Conservation (phyloP, 2,113 vertebrate genomes). For the Oncorhynchus mykiss region DNA sequence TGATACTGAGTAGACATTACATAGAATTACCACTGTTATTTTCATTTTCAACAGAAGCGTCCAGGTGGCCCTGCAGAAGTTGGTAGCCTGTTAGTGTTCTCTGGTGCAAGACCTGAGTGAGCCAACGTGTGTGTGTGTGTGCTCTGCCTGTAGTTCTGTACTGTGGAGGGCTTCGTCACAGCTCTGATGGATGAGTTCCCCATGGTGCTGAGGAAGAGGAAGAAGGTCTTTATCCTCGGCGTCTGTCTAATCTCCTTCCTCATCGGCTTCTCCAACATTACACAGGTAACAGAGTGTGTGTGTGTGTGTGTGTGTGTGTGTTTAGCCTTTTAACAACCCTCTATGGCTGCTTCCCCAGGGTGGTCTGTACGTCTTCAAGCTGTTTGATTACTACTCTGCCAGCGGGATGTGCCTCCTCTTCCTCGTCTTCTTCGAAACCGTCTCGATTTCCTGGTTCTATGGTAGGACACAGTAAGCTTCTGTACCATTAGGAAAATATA, state of each 20-base stretch:
- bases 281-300: slow-evolving; percentile 72
- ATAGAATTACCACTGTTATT: too few species aligned
- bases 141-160: slow-evolving; percentile 80
- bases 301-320: slow-evolving; percentile 25
- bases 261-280: slow-evolving; percentile 89
- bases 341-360: slow-evolving; percentile 68
- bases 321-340: slow-evolving; percentile 4
- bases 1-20: too few species aligned
- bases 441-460: slow-evolving; percentile 90
- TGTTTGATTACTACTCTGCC: slow-evolving; percentile 93
- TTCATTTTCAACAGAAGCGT: too few species aligned
- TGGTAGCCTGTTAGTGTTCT: neutral
- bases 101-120: neutral
- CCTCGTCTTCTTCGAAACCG: slow-evolving; percentile 90
- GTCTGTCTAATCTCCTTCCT: slow-evolving; percentile 86
- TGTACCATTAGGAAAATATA: neutral
- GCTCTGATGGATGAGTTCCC: slow-evolving; percentile 89
- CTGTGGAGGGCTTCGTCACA: slow-evolving; percentile 90
- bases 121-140: neutral
- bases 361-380: slow-evolving; percentile 89
- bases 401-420: slow-evolving; percentile 91
- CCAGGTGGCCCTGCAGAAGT: too few species aligned
- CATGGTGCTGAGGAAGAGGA: slow-evolving; percentile 79
- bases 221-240: slow-evolving; percentile 85
- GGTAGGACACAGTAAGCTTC: slow-evolving; percentile 68